Evolutionary conservation across 2,113 vertebrate genomes (phyloP), one percentile per base, ranked within the genome.

Genomic region (Cariama cristata): DNA sequence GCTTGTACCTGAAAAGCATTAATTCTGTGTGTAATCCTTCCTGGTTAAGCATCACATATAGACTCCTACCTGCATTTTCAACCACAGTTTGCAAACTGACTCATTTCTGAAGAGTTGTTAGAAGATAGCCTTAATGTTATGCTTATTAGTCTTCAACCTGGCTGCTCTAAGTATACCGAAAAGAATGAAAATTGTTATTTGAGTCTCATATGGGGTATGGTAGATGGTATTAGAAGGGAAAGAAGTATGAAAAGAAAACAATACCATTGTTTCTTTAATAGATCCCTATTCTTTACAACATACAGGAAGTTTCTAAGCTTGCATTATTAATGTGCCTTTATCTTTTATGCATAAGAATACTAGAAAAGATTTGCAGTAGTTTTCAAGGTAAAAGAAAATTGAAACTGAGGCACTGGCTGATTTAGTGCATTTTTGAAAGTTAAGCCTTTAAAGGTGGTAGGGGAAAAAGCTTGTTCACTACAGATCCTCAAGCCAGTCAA

Each of bases 401-500:
- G 35, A 66, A 93, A 64, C 47, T 73, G 26, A 40, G 30, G 12
- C 40, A 90, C 45, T 62, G 12, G 23, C 55, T 94, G 50, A 19
- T 71, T 77, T 92, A 14, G 16, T 32, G 22, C 59, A 49, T 83
- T 95, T 93, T 76, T 76, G n/a, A 58, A 72, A 90, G 83, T 79
- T 92, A 83, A 96, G 83, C 55, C 72, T 96, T 88, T 82, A 69
- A 95, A 92, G 72, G 45, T 15, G 40, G 67, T 19, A 18, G 38
- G 32, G 33, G 3, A 82, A 64, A 73, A 69, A 60, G 4, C 53
- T 83, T 52, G 16, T 73, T 95, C 75, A 11, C 22, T 73, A 69
- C 75, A 91, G 73, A 84, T 67, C 76, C 92, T 93, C 19, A 86
- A 80, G 42, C 55, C 14, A 94, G 44, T 83, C 82, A 92, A 77